phyloP scores from a whole-genome alignment of 2,888 invertebrate genomes.

The Drosophila pullipes region DNA sequence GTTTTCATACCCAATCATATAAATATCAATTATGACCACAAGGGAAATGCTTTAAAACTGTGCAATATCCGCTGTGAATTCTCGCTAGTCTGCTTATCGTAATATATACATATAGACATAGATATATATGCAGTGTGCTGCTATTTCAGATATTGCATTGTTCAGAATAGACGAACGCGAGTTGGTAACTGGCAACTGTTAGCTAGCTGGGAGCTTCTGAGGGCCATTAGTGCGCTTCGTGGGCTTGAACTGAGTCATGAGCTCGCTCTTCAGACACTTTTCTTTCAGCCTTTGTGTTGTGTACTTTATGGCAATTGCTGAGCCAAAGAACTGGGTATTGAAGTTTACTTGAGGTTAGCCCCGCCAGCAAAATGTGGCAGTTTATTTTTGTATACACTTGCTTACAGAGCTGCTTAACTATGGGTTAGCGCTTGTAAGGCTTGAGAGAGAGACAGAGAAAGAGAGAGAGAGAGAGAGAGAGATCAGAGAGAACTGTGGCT shows the following conservation, averaged over 20 bases:
- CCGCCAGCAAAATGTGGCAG: slow-evolving; percentile 36
- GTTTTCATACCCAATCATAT: slow-evolving; percentile 38
- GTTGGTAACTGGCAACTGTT: slow-evolving; percentile 16
- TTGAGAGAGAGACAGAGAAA: not conserved
- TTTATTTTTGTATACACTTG: slow-evolving; percentile 18
- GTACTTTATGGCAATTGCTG: slow-evolving; percentile 52
- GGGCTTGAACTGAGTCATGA: slow-evolving; percentile 49
- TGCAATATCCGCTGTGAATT: slow-evolving; percentile 62
- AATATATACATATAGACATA: slow-evolving; percentile 24
- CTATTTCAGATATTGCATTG: slow-evolving; percentile 48
- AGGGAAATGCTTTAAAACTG: slow-evolving; percentile 47
- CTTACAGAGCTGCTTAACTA: not conserved
- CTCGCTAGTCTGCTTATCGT: slow-evolving; percentile 37
- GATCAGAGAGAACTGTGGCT: not conserved
- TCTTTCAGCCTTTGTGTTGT: slow-evolving; percentile 42
- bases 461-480: not conserved
- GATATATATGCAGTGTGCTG: slow-evolving; percentile 25
- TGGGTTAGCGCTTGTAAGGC: not conserved
- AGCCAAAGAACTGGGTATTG: slow-evolving; percentile 41
- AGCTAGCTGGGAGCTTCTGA: slow-evolving; percentile 17
- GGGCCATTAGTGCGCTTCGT: slow-evolving; percentile 43
- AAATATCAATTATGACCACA: slow-evolving; percentile 26
- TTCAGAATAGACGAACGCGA: slow-evolving; percentile 32
- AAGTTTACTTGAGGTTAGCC: slow-evolving; percentile 65
- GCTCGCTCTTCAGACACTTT: slow-evolving; percentile 62